Base-by-base conservation (phyloP, 2,113 vertebrate genomes). In the Macquaria australasica region DNA sequence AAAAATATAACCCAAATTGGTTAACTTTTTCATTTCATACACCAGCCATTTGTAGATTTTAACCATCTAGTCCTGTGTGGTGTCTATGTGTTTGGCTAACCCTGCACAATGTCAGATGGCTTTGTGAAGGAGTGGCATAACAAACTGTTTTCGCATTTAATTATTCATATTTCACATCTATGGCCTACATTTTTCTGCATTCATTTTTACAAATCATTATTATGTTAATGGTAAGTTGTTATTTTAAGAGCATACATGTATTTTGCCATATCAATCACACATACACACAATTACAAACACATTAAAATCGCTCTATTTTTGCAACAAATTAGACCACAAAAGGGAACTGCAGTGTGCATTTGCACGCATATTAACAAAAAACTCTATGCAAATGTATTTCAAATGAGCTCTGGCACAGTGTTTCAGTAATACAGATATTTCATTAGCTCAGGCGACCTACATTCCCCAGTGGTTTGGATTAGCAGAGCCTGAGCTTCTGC, bases 391-490 rank as follows among this genome's bases (percentile, higher is more conserved):
- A 72, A 79, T 82, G 60, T 75, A 59, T 79, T 48, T 78, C 8
- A 71, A 58, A 82, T 77, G 67, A 85, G 82, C 82, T 70, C 25
- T n/a, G 55, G 66, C 50, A 37, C 64, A 73, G 71, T 51, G 67
- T 56, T 72, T 78, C 58, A 73, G 60, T 85, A 88, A 89, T 85
- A 85, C 88, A 63, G 76, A 84, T 81, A 73, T 85, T 90, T 82
- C 85, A 90, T 85, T 84, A 78, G 81, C 81, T 76, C 18, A 3
- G 39, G 31, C 58, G 82, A 90, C 90, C 88, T 85, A 89, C 81
- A 86, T 88, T 87, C 88, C 69, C 83, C 39, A 39, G 73, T 70
- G 67, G 73, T 66, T 77, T 70, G 87, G 87, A 90, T 91, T 89
- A 91, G 60, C 55, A 41, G 50, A 71, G 74, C 72, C 72, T 41